Conservation (phyloP, 1,140 invertebrate genomes). For the Orussus abietinus region DNA sequence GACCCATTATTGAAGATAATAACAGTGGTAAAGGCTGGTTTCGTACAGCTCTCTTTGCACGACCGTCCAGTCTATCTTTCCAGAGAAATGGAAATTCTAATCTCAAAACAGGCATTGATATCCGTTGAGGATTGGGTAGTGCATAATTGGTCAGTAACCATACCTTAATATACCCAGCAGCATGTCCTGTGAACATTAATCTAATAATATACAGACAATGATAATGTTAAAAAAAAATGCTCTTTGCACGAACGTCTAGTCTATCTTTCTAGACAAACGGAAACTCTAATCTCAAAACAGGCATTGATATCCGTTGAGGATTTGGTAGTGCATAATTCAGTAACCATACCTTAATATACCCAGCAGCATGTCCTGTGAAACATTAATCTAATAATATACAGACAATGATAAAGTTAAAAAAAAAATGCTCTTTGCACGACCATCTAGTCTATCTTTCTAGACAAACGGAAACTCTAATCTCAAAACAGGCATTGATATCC, state of each 20-base stretch:
- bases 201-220: background rate
- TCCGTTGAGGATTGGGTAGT: slow-evolving; percentile 22
- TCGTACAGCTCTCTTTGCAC: slow-evolving; percentile 60
- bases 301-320: slow-evolving; percentile 51
- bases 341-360: slow-evolving; percentile 72
- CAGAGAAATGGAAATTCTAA: slow-evolving; percentile 69
- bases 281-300: slow-evolving; percentile 60
- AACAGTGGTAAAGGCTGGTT: slow-evolving; percentile 62
- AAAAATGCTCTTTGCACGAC: slow-evolving; percentile 58
- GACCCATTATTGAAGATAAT: slow-evolving; percentile 44
- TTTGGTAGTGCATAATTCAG: slow-evolving; percentile 56
- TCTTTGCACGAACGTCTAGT: slow-evolving; percentile 60
- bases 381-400: background rate
- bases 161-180: slow-evolving; percentile 67
- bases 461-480: slow-evolving; percentile 68
- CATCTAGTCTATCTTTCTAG: slow-evolving; percentile 58
- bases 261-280: slow-evolving; percentile 66
- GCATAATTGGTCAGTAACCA: slow-evolving; percentile 66
- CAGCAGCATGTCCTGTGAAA: slow-evolving; percentile 56
- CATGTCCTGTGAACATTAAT: slow-evolving; percentile 48
- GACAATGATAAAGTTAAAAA: background rate
- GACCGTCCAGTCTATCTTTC: slow-evolving; percentile 57
- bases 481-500: slow-evolving; percentile 57
- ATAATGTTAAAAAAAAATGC: slow-evolving; percentile 20
- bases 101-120: slow-evolving; percentile 58